A percentile compares a stretch with the other conserved stretches of the same genome.
Evolutionary conservation across 2,797 vertebrate genomes (phyloP).

Genomic region (Momotus momota): DNA sequence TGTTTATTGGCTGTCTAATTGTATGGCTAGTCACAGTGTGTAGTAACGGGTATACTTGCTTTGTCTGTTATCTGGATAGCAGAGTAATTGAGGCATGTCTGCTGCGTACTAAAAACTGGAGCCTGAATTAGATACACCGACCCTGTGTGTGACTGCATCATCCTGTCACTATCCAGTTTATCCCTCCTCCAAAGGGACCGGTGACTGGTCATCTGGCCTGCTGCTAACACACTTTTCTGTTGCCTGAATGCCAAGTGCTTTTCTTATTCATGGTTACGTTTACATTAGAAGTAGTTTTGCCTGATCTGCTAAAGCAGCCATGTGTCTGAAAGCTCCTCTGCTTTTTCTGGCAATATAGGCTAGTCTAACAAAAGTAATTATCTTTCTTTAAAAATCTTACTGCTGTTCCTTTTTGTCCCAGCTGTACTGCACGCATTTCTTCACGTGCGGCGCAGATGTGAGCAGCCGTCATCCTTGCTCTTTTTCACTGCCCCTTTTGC

Average conservation of each 20-base stretch:
- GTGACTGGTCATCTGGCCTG: not conserved
- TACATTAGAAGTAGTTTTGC: not conserved
- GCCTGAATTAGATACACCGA: rapidly evolving
- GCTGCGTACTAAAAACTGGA: not conserved
- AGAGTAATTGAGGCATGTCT: not conserved
- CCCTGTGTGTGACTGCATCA: not conserved
- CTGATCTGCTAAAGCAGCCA: not conserved
- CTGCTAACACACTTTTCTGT: not conserved
- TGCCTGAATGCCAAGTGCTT: not conserved
- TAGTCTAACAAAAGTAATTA: not conserved
- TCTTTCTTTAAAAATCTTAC: not conserved
- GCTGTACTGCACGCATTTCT: not conserved
- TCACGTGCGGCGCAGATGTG: not conserved
- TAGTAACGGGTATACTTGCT: not conserved
- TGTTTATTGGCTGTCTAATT: not conserved
- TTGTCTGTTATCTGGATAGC: not conserved
- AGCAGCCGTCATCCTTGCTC: not conserved
- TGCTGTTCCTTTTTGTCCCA: not conserved
- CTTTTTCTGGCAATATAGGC: not conserved
- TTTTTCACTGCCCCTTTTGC: not conserved
- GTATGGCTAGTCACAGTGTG: not conserved
- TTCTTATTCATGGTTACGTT: not conserved
- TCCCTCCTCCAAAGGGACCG: not conserved
- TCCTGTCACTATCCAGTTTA: not conserved
- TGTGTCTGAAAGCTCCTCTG: not conserved